Base-by-base conservation (phyloP, 2,113 vertebrate species). In the Taxidea taxus region DNA sequence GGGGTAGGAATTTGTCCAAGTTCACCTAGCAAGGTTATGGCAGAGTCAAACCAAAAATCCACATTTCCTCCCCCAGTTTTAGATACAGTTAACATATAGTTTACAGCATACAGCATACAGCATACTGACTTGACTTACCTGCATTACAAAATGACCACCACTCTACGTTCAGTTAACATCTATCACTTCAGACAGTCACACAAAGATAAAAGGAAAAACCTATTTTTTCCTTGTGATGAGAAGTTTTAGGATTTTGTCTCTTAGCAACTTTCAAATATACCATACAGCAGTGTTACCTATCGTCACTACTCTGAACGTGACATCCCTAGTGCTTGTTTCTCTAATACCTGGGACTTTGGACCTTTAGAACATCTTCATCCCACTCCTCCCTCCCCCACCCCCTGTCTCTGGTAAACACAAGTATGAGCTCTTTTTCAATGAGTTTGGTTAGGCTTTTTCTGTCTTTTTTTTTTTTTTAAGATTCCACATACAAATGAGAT, bases 271-370 rank as follows among this genome's bases (percentile, higher is more conserved):
- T 62, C 56, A 20, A 13, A 15, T 44, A 60, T 29, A 42, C 8
- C 51, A 42, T 6, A 31, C 9, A 2, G 37, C 23, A 11, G 81
- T 18, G 37, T 42, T 42, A 60, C 42, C 81, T 12, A 31, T 7
- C 1, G 20, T 23, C 34, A 7, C 31, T 6, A 18, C 3, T 10
- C 37, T 6, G 0, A 20, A 31, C 3, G 3, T 31, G 31, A 44
- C 14, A 6, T 10, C 56, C 37, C 15, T 9, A 11, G 54, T 44
- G 18, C 5, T 20, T 20, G 29, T 13, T 21, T 80, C 13, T 54
- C 47, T 21, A n/a, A 7, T 3, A 29, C 12, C 37, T 31, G 56
- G 56, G 7, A 62, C 37, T 42, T 31, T 12, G 56, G 29, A 31
- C 34, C 27, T 83, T 60, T 42, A 47, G 56, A 83, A 39, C 23